A percentile compares a stretch with the other conserved stretches of the same genome.
Conservation (phyloP, 2,888 invertebrate species). For the Antitype chi region DNA sequence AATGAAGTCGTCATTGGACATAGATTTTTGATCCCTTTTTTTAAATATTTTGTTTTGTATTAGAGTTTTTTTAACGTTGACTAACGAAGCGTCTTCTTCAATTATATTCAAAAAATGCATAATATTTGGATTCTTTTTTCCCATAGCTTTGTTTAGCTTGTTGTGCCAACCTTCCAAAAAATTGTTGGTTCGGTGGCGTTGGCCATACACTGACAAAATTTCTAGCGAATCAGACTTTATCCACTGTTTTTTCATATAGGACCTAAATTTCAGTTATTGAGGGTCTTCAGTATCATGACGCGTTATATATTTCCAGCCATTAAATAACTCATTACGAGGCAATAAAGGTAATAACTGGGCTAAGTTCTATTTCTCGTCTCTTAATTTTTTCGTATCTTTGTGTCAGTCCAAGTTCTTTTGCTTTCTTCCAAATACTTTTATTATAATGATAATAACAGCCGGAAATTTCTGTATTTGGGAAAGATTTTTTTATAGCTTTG, state of each 20-base stretch:
- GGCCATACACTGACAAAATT: constrained; percentile 32
- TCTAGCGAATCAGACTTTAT: constrained; percentile 25
- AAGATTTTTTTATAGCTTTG: constrained; percentile 35
- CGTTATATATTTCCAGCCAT: constrained; percentile 34
- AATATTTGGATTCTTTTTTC: constrained; percentile 33
- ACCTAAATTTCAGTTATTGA: neutral
- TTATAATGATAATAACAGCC: constrained; percentile 38
- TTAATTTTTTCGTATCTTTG: constrained; percentile 8
- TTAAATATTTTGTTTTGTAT: constrained; percentile 30
- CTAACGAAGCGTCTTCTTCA: constrained; percentile 36
- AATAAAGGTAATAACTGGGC: constrained; percentile 34
- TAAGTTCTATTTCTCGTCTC: constrained; percentile 21
- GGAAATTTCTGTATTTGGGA: constrained; percentile 25
- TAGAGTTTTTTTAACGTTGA: constrained; percentile 26
- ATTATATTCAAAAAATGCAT: constrained; percentile 34
- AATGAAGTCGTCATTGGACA: constrained; percentile 25
- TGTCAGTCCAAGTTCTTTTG: constrained; percentile 29
- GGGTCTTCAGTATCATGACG: no score
- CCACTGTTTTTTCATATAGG: constrained; percentile 25
- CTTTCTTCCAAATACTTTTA: constrained; percentile 35
- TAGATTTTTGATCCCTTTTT: neutral
- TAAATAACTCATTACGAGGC: constrained; percentile 25
- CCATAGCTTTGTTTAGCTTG: constrained; percentile 35
- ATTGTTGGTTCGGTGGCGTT: constrained; percentile 39
- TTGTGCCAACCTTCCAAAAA: constrained; percentile 40